Base-by-base conservation (phyloP, 2,888 invertebrate species). In the Parascotia fuliginaria region DNA sequence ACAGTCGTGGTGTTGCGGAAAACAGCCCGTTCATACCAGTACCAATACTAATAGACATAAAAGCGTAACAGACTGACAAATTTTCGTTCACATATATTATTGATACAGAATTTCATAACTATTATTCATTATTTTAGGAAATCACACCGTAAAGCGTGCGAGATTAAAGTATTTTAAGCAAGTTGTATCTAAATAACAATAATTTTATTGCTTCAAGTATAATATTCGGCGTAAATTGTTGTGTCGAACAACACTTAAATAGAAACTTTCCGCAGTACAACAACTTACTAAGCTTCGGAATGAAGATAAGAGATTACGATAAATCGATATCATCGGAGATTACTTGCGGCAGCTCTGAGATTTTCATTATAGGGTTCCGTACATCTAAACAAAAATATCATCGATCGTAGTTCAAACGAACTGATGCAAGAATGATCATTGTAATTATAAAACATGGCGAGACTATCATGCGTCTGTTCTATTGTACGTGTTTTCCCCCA, bases 141-240 rank as follows among this genome's bases (percentile, higher is more conserved):
- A 59, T 34, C 32, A 48, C 45, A 43, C 42, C 33, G 9, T 27
- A 45, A 31, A 34, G 22, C 13, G 31, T 38, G 31, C 19, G 40
- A 59, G 50, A 59, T 33, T 49, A 44, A 65, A 56, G 24, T 47
- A 31, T 52, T 49, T 47, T 19, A 44, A 55, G 38, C 32, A 52
- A 60, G 29, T 56, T 60, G 29, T 49, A 22, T n/a, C 24, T 36
- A 12, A 48, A 48, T 51, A 55, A 61, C 46, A 56, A 60, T 60
- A 49, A 60, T 56, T 43, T 60, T 42, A 15, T 40, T 42, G 31
- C 31, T 5, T 27, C 3, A 43, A 55, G 39, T 55, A 27, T 33
- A 36, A n/a, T n/a, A 3, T 16, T 31, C 16, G 22, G 6, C n/a
- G 14, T 44, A 36, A 31, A 49, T 24, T 50, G 29, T 60, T 37